Base-by-base conservation (phyloP, 1,140 invertebrate species). In the Heliconius nattereri region DNA sequence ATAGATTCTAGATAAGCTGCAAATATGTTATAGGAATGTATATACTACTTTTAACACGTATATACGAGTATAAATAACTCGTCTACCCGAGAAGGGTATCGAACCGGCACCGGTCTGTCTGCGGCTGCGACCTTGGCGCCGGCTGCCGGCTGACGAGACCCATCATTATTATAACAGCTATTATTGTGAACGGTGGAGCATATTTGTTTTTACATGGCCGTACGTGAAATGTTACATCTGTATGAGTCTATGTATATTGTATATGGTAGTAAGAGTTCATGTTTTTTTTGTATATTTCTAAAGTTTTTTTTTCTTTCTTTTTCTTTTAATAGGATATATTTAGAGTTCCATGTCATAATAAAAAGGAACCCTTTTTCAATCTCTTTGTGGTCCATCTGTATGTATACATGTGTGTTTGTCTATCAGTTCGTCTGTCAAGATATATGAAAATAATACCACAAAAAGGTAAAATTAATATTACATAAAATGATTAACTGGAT, bases 61-160 rank as follows among this genome's bases (percentile, higher is more conserved):
- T 26, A 60, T n/a, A 35, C 32, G 32, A 57, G 40, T 45, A 52
- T 52, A 52, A 52, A 52, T 52, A 52, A 66, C 60, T 13, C 11
- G 23, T 66, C 60, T 66, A 29, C 11, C 45, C 60, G 40, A 45
- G 40, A 71, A 66, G 77, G 72, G 73, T 78, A 76, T 77, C 78
- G 81, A 81, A 75, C 75, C 66, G 86, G 85, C 85, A 83, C 83
- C 87, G 85, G 26, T 76, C 81, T 54, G 87, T 88, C 87, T 88
- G 81, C 71, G 74, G 70, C 75, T 37, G 40, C 71, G 84, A 80
- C 85, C 85, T 87, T 86, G 85, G 57, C 74, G 73, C 79, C 80
- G 77, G 72, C 78, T 76, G 78, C 73, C 74, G 71, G 16, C 20
- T 52, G 23, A 71, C 78, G 40, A n/a, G 32, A 74, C 66, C 32